Percentiles rank a stretch among this genome's conserved stretches.
phyloP scores from a whole-genome alignment of 2,113 vertebrate species.

The Festucalex cinctus region DNA sequence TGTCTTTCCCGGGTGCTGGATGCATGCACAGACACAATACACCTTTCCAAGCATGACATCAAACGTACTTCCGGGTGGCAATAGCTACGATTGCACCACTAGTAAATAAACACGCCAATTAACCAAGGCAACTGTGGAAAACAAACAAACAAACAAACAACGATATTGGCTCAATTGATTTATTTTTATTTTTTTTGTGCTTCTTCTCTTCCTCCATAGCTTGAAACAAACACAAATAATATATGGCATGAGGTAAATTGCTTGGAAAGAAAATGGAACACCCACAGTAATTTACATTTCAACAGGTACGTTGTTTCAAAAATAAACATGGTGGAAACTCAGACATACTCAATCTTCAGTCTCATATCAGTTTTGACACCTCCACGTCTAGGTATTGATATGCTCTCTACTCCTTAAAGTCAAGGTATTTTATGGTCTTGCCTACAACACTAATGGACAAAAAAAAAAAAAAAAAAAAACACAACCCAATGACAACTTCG shows the following conservation, averaged over 20 bases:
- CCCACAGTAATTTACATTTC: background rate
- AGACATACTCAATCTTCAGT: background rate
- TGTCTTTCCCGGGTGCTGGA: constrained; percentile 40
- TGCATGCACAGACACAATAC: constrained; percentile 67
- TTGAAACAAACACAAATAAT: background rate
- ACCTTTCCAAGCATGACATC: constrained; percentile 61
- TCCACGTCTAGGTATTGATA: no score
- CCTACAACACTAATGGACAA: no score
- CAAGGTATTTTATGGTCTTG: no score
- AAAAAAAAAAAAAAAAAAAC: no score
- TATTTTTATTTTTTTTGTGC: background rate
- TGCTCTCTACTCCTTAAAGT: background rate
- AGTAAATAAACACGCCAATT: background rate
- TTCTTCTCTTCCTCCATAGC: background rate
- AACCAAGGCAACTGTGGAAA: background rate
- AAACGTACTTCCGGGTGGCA: constrained; percentile 48
- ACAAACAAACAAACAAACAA: no score
- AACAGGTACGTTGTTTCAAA: background rate
- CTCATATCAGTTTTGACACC: no score
- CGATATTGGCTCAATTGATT: background rate
- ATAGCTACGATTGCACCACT: background rate
- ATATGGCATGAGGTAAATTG: background rate
- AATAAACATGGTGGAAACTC: background rate
- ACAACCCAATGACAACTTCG: no score
- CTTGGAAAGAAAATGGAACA: background rate